A percentile compares a stretch with the other conserved stretches of the same genome.
Evolutionary conservation across 1,140 invertebrate species (phyloP).

Genomic region (Drosophila lowei): DNA sequence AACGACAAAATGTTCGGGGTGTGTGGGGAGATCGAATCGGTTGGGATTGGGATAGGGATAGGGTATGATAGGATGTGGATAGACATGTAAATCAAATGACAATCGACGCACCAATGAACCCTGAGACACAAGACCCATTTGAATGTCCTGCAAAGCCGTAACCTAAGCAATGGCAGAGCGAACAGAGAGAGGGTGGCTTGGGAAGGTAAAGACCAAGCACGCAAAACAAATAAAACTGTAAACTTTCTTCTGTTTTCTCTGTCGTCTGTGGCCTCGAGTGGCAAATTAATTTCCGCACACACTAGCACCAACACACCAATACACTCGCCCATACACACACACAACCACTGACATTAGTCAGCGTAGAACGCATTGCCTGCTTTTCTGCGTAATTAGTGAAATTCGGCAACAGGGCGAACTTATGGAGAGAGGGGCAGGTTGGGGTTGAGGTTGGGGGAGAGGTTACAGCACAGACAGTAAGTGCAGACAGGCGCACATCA

Average conservation of each 20-base stretch:
- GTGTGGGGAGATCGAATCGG: constrained; percentile 10
- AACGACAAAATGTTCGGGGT: constrained; percentile 31
- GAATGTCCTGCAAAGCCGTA: constrained; percentile 47
- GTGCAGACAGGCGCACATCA: constrained; percentile 24
- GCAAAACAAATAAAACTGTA: constrained; percentile 59
- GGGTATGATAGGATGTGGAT: constrained; percentile 22
- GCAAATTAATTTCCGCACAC: constrained; percentile 54
- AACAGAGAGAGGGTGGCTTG: constrained; percentile 2
- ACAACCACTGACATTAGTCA: constrained; percentile 8
- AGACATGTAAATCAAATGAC: constrained; percentile 37
- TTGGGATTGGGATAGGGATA: not conserved
- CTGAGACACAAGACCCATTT: constrained; percentile 43
- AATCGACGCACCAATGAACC: constrained; percentile 25
- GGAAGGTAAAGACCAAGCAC: constrained; percentile 20
- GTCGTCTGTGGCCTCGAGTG: constrained; percentile 47
- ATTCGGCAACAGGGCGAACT: constrained; percentile 65
- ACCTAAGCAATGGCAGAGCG: constrained; percentile 18
- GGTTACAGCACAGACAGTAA: constrained; percentile 25
- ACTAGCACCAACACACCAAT: constrained; percentile 12
- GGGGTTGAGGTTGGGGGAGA: too few species aligned
- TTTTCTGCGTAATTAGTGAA: constrained; percentile 78
- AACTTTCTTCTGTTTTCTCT: constrained; percentile 48
- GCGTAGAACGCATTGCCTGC: constrained; percentile 43
- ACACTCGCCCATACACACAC: constrained; percentile 3
- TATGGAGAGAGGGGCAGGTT: constrained; percentile 37